Conservation (phyloP, 2,797 vertebrate species). For the Bradypus variegatus region DNA sequence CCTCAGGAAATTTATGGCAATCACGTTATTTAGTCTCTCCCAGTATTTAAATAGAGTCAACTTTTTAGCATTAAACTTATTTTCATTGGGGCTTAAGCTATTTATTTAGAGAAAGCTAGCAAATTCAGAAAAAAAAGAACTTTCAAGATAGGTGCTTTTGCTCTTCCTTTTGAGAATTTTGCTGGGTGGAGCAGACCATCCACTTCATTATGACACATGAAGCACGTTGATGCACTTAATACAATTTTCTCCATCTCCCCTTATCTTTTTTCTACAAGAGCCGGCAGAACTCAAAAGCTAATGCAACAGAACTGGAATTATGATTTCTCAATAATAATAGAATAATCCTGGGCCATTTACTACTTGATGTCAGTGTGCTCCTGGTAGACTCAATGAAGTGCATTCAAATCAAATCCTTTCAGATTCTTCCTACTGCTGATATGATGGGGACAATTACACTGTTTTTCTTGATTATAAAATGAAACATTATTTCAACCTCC, state of each 20-base stretch:
- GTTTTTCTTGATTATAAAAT: slow-evolving; percentile 10
- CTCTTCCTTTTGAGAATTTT: slow-evolving; percentile 25
- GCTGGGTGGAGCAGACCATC: not conserved
- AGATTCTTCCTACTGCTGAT: not conserved
- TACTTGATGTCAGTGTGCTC: not conserved
- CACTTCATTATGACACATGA: not conserved
- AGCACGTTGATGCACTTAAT: not conserved
- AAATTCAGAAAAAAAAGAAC: not conserved
- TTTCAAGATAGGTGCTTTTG: not conserved
- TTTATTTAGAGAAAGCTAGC: slow-evolving; percentile 10
- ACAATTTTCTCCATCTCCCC: not conserved
- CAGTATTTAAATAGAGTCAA: slow-evolving; percentile 3
- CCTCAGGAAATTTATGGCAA: slow-evolving; percentile 45
- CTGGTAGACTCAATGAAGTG: slow-evolving; percentile 8
- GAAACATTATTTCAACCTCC: slow-evolving; percentile 11
- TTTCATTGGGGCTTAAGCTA: slow-evolving; percentile 25
- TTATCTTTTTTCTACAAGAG: not conserved
- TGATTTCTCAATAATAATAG: slow-evolving; percentile 14
- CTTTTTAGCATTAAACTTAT: slow-evolving; percentile 46
- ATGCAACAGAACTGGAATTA: not conserved
- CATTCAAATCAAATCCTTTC: not conserved
- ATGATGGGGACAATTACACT: not conserved
- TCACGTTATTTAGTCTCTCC: not conserved
- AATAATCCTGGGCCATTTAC: slow-evolving; percentile 31
- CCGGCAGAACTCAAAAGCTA: not conserved